Base-by-base conservation (phyloP, 2,113 vertebrate genomes). In the Hipposideros armiger region DNA sequence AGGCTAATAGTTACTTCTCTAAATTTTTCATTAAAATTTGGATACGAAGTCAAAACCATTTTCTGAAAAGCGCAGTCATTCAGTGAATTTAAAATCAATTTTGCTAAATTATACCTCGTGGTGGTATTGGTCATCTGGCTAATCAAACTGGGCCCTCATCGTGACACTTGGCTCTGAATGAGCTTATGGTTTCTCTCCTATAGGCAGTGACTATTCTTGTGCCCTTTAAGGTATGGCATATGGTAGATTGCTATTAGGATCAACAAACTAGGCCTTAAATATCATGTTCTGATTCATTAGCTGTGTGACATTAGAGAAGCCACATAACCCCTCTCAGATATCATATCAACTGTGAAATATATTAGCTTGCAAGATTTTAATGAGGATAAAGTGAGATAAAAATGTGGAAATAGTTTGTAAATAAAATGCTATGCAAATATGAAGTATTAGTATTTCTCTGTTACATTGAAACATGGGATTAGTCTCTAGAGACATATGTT, bases 1-100 rank as follows among this genome's bases (percentile, higher is more conserved):
- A 42, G 83, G 28, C 24, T 93, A 88, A 93, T 30, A 83, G 7
- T 74, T 85, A 32, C 3, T 67, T 94, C 16, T 89, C 24, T 87
- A 73, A 77, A 60, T 72, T 70, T 73, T 91, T n/a, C 7, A 72
- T 83, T 87, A 84, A 60, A 81, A 47, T 69, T 78, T 94, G 26
- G 13, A 52, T 91, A 74, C 2, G 50, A 78, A 84, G 1, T 6
- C 32, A 72, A 50, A 84, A 0, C 3, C 3, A 15, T 72, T 94
- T 73, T 30, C 32, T 67, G 50, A 91, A 94, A 96, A 87, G 0
- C 14, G 14, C 54, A 70, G 15, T 42, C 0, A 87, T 64, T 90
- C 60, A 54, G 94, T 40, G 4, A 54, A 92, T 87, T 87, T 30
- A 66, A 80, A 87, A 94, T 2, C 26, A 52, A 94, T 4, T 62